Conservation (phyloP, 2,113 vertebrate genomes). For the Trachemys scripta region DNA sequence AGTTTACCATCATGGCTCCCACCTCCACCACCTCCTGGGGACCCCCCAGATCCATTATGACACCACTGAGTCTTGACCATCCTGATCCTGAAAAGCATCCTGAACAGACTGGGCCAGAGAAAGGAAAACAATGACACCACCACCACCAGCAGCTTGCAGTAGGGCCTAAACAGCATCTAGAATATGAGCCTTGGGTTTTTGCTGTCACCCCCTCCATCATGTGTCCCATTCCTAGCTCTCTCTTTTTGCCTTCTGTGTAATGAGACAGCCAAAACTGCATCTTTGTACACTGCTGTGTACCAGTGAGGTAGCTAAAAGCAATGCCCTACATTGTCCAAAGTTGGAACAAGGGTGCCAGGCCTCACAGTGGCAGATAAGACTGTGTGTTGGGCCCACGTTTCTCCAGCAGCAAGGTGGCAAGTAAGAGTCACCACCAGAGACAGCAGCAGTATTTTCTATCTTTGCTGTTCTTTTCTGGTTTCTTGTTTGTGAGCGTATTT, state of each 20-base stretch:
- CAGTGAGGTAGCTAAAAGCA: too few relatives aligned
- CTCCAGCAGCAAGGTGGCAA: neutral
- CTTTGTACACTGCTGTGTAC: too few relatives aligned
- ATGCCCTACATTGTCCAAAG: neutral
- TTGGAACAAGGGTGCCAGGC: neutral
- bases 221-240: neutral
- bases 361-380: neutral
- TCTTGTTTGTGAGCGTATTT: neutral
- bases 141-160: neutral
- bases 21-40: neutral
- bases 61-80: neutral
- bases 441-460: neutral
- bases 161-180: conserved; percentile 5
- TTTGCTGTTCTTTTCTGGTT: neutral
- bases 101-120: neutral
- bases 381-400: neutral
- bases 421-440: neutral
- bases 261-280: neutral
- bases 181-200: neutral
- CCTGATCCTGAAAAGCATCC: neutral
- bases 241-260: conserved; percentile 32
- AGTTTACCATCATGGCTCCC: neutral
- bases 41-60: neutral
- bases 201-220: neutral
- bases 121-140: conserved; percentile 5